Evolutionary conservation across 2,113 vertebrate genomes (phyloP).

Genomic region (Podarcis muralis): DNA sequence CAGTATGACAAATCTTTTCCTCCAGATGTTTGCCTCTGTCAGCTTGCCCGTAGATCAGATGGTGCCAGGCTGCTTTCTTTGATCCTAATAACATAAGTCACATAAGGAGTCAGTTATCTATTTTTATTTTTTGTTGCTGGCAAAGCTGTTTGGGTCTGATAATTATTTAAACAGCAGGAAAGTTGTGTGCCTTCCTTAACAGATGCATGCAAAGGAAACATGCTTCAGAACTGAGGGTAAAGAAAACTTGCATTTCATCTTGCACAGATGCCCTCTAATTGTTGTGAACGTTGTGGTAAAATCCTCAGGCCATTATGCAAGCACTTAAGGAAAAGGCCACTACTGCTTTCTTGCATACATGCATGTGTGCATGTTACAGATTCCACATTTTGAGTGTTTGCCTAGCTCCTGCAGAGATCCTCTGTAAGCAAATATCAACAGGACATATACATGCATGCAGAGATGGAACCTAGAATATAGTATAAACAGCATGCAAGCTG

Average conservation of each 20-base stretch:
- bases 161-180: background rate
- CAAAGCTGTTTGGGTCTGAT: accelerated
- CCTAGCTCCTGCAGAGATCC: background rate
- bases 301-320: conserved; percentile 10
- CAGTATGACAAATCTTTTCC: conserved; percentile 7
- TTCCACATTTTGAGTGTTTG: background rate
- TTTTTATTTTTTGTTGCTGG: conserved; percentile 11
- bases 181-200: conserved; percentile 6
- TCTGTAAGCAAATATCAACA: conserved; percentile 8
- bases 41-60: background rate
- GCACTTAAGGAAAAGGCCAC: background rate
- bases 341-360: background rate
- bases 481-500: background rate
- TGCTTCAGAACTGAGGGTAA: background rate
- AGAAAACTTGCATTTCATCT: conserved; percentile 31
- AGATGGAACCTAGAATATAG: background rate
- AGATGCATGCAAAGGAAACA: background rate
- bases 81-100: background rate
- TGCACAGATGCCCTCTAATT: conserved; percentile 32
- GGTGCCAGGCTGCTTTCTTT: conserved; percentile 41
- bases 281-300: background rate
- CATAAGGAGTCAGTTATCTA: background rate
- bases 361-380: background rate
- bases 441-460: background rate
- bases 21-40: background rate